Conservation (phyloP, 2,797 vertebrate species). For the Acipenser ruthenus region DNA sequence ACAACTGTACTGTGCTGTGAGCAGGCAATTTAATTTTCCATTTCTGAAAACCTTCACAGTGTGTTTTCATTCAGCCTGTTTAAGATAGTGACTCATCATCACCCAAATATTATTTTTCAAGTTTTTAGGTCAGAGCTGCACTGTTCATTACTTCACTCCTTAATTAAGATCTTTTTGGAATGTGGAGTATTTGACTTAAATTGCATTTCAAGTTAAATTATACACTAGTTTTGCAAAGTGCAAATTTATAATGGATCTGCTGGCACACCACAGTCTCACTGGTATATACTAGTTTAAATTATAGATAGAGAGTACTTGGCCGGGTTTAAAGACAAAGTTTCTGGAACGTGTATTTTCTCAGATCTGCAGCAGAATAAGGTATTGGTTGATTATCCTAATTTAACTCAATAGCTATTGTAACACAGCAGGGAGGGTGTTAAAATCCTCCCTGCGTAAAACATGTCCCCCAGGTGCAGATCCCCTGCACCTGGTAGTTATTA, state of each 20-base stretch:
- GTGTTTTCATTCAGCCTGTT: constrained; percentile 11
- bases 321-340: too few relatives aligned
- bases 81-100: constrained; percentile 16
- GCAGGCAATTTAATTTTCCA: constrained; percentile 5
- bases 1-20: neutral
- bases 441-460: too few relatives aligned
- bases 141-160: neutral
- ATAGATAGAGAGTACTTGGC: too few relatives aligned
- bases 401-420: too few relatives aligned
- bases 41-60: neutral
- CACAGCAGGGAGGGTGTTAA: too few relatives aligned
- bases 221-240: constrained; percentile 15
- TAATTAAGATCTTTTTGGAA: neutral
- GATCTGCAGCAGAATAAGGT: too few relatives aligned
- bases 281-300: too few relatives aligned
- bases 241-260: constrained; percentile 1
- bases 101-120: constrained; percentile 14
- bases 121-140: neutral
- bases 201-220: constrained; percentile 21
- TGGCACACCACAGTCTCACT: constrained; percentile 8
- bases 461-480: too few relatives aligned
- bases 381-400: too few relatives aligned
- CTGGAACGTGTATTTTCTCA: too few relatives aligned
- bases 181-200: constrained; percentile 11
- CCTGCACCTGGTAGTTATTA: too few relatives aligned